These are phyloP conservation scores for Drosophila greeni DNA, from an alignment of 2,888 invertebrate species.

Conservation along the genomic window DNA sequence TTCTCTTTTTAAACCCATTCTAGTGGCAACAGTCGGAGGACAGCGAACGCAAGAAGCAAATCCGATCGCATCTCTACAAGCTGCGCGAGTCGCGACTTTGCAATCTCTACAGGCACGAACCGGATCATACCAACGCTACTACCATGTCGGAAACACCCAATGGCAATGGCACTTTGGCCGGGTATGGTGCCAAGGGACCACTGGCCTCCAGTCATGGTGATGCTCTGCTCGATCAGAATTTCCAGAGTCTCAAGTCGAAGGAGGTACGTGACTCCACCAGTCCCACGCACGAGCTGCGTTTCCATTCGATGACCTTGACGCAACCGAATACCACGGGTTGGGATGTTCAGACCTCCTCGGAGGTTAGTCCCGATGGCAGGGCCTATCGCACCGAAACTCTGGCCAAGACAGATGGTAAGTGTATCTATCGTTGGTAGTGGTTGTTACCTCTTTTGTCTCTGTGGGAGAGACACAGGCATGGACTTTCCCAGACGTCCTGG, in stretches of 20 bases:
- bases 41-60: constrained; percentile 91
- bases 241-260: constrained; percentile 87
- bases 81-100: constrained; percentile 88
- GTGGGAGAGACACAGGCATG: background rate
- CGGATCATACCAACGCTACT: constrained; percentile 22
- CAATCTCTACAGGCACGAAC: constrained; percentile 83
- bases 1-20: background rate
- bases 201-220: constrained; percentile 83
- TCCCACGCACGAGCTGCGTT: constrained; percentile 81
- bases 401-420: constrained; percentile 83
- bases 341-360: constrained; percentile 84
- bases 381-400: constrained; percentile 82
- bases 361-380: constrained; percentile 83
- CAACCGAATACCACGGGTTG: constrained; percentile 82
- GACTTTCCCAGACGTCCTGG: background rate
- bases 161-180: constrained; percentile 69
- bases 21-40: constrained; percentile 91
- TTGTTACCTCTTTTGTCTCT: background rate
- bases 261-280: constrained; percentile 89
- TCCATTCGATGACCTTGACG: constrained; percentile 73
- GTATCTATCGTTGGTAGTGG: constrained; percentile 7
- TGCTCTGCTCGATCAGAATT: constrained; percentile 87
- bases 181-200: constrained; percentile 78
- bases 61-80: constrained; percentile 90
- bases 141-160: constrained; percentile 70